Evolutionary conservation across 2,888 invertebrate genomes (phyloP).

Genomic region (Macrophya annulata): DNA sequence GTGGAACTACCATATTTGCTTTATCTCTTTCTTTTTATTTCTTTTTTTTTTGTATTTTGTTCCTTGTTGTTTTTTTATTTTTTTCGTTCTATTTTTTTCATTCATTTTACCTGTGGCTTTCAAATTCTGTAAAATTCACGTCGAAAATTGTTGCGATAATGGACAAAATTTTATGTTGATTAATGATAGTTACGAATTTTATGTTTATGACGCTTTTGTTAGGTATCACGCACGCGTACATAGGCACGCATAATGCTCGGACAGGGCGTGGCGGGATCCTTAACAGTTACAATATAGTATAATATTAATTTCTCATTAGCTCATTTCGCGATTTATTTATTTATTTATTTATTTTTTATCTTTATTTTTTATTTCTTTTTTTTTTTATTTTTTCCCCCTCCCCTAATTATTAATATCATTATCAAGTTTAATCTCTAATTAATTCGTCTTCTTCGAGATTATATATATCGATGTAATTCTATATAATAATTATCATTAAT

Average conservation of each 20-base stretch:
- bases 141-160: slow-evolving; percentile 33
- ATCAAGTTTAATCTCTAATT: slow-evolving; percentile 53
- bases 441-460: slow-evolving; percentile 55
- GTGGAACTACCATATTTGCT: background rate
- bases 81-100: background rate
- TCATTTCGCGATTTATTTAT: slow-evolving; percentile 34
- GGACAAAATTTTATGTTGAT: slow-evolving; percentile 45
- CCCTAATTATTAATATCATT: slow-evolving; percentile 50
- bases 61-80: background rate
- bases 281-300: slow-evolving; percentile 12
- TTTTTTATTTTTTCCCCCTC: background rate
- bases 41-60: background rate
- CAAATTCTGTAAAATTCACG: slow-evolving; percentile 3
- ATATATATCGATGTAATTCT: slow-evolving; percentile 55
- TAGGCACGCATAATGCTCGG: slow-evolving; percentile 48
- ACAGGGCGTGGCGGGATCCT: slow-evolving; percentile 52
- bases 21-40: background rate
- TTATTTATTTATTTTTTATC: background rate
- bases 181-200: slow-evolving; percentile 35
- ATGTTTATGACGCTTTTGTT: slow-evolving; percentile 43
- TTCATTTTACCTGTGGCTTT: background rate
- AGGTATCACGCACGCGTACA: slow-evolving; percentile 45
- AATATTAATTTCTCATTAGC: slow-evolving; percentile 30
- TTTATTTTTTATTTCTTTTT: background rate
- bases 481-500: slow-evolving; percentile 52